Evolutionary conservation across 2,797 vertebrate species (phyloP).

Genomic region (Periparus ater): DNA sequence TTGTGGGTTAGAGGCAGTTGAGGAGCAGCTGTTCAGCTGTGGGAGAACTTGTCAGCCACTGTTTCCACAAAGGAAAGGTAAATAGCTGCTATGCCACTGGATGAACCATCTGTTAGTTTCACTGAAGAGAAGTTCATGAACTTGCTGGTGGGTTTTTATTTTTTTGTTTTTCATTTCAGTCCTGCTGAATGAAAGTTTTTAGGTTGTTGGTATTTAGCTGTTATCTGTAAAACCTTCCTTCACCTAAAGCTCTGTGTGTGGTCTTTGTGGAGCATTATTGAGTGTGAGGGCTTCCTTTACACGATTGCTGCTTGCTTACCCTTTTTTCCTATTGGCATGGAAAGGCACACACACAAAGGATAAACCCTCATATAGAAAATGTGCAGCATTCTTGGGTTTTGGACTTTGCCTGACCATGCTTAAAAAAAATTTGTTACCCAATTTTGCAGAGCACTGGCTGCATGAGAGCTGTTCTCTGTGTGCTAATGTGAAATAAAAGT

Average conservation of each 20-base stretch:
- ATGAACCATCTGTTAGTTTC: background rate
- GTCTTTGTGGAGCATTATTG: background rate
- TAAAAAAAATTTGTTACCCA: background rate
- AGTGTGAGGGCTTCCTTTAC: background rate
- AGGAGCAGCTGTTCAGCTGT: background rate
- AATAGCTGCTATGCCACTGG: background rate
- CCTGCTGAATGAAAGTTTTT: background rate
- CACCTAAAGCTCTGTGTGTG: background rate
- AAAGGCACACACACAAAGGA: background rate
- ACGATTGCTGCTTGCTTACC: background rate
- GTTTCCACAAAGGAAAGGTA: background rate
- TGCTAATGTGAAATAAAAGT: background rate
- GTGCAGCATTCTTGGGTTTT: background rate
- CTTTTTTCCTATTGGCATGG: background rate
- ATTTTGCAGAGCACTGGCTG: background rate
- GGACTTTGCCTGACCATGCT: background rate
- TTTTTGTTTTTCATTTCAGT: background rate
- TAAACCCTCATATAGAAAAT: background rate
- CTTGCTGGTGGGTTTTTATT: rapidly evolving
- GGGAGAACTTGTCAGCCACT: background rate
- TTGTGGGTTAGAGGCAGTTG: background rate
- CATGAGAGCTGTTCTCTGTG: background rate
- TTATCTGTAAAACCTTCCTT: background rate
- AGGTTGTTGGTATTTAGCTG: background rate
- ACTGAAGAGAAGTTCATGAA: background rate